These are phyloP conservation scores for Apotomis capreana DNA, from an alignment of 2,888 invertebrate genomes.

Conservation along the genomic window DNA sequence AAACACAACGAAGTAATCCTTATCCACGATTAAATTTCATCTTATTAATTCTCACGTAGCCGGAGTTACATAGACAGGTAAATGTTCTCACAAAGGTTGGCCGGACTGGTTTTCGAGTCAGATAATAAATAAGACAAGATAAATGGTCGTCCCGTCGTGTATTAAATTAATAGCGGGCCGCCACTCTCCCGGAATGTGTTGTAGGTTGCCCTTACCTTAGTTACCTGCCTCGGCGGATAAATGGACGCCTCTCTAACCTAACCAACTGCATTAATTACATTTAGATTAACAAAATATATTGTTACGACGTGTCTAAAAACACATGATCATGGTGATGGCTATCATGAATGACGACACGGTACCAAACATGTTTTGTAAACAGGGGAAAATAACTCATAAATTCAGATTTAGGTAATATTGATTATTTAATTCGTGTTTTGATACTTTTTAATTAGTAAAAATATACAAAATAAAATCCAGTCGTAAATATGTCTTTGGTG, in stretches of 20 bases:
- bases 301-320: background rate
- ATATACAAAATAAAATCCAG: background rate
- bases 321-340: background rate
- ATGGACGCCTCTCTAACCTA: slow-evolving; percentile 62
- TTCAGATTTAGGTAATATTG: background rate
- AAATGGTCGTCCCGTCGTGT: slow-evolving; percentile 79
- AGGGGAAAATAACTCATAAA: no score
- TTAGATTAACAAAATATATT: slow-evolving; percentile 25
- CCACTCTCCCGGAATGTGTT: slow-evolving; percentile 69
- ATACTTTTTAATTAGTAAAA: background rate
- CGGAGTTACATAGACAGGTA: slow-evolving; percentile 65
- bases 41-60: slow-evolving; percentile 57
- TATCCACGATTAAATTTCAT: slow-evolving; percentile 45
- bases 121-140: slow-evolving; percentile 82
- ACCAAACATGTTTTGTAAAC: background rate
- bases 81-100: slow-evolving; percentile 66
- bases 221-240: slow-evolving; percentile 59
- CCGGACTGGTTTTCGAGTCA: slow-evolving; percentile 78
- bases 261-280: slow-evolving; percentile 45
- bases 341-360: background rate
- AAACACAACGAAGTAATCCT: slow-evolving; percentile 28
- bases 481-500: background rate
- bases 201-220: slow-evolving; percentile 63
- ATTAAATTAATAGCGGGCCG: slow-evolving; percentile 81
- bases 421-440: background rate